These are phyloP conservation scores for Lasioglossum baleicum DNA, from an alignment of 1,140 invertebrate genomes.

Conservation along the genomic window DNA sequence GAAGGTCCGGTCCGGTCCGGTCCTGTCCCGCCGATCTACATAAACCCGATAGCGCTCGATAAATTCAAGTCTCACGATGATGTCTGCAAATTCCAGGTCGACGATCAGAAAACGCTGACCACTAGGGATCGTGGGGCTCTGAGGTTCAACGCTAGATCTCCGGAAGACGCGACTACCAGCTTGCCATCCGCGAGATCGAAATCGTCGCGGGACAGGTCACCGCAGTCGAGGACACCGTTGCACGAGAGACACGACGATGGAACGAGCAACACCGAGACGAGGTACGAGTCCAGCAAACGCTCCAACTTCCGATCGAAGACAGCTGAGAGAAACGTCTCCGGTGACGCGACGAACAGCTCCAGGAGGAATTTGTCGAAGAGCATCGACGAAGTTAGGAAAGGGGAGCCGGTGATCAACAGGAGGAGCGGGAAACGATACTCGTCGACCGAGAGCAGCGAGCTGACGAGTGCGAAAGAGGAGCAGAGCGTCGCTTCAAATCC, in stretches of 20 bases:
- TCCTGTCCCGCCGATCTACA: too few relatives aligned
- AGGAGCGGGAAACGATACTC: conserved; percentile 23
- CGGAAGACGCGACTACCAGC: conserved; percentile 52
- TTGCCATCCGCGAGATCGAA: conserved; percentile 21
- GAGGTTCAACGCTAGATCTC: conserved; percentile 65
- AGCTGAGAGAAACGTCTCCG: background rate
- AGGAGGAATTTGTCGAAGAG: background rate
- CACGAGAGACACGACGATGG: background rate
- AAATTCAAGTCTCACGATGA: too few relatives aligned
- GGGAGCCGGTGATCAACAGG: background rate
- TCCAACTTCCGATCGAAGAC: background rate
- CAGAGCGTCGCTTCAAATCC: background rate
- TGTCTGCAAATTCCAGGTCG: conserved; percentile 59
- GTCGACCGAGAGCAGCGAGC: background rate
- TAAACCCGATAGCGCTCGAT: too few relatives aligned
- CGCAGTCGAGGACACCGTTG: background rate
- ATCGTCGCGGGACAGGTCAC: conserved; percentile 7
- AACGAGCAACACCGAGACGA: background rate
- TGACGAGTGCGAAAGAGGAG: background rate
- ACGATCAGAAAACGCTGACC: conserved; percentile 57
- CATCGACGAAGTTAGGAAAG: background rate
- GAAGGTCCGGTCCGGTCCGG: too few relatives aligned
- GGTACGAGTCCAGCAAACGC: background rate
- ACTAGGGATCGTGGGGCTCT: conserved; percentile 60
- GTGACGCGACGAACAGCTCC: background rate